Base-by-base conservation (phyloP, 2,888 invertebrate species). In the Calameuta idolon region DNA sequence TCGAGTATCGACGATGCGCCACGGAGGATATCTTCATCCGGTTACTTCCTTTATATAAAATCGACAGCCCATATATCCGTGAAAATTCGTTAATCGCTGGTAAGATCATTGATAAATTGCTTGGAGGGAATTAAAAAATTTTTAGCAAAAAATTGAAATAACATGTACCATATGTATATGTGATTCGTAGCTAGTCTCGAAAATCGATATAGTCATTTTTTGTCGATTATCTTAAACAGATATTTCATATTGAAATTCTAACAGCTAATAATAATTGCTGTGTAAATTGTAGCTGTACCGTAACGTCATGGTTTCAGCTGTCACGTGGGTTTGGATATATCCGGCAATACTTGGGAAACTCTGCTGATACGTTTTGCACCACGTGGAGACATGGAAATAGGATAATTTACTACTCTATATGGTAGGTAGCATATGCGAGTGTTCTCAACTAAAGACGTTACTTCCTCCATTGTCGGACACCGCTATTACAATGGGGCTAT, bases 1-100 rank as follows among this genome's bases (percentile, higher is more conserved):
- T 87, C 83, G 84, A 82, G 84, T 86, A 88, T 87, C 85, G 85
- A 88, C 81, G 82, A 82, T 78, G 80, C 79, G 81, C 82, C 82
- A 82, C 85, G 34, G 34, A 12, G 74, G 76, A 79, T 76, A 73
- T 77, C 79, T 78, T 76, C 73, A 78, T 78, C 40, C 34, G 73
- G 71, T 31, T 37, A 69, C 40, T 68, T 34, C 31, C 34, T 71
- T 34, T 55, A 23, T 55, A 23, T 23, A 55, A 55, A 23, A 9
- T 55, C 55, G 55, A 55, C 55, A 55, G 55, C 5, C 23, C 23
- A 23, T 55, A 55, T 55, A 55, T 55, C 55, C 23, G 23, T 55
- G 23, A 55, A 55, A 55, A 55, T 55, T 55, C 55, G 55, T 55
- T 55, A 55, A 55, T 55, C 55, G 55, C 23, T 55, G 55, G 9